Evolutionary conservation across 2,113 vertebrate species (phyloP).

Genomic region (Odocoileus virginianus): DNA sequence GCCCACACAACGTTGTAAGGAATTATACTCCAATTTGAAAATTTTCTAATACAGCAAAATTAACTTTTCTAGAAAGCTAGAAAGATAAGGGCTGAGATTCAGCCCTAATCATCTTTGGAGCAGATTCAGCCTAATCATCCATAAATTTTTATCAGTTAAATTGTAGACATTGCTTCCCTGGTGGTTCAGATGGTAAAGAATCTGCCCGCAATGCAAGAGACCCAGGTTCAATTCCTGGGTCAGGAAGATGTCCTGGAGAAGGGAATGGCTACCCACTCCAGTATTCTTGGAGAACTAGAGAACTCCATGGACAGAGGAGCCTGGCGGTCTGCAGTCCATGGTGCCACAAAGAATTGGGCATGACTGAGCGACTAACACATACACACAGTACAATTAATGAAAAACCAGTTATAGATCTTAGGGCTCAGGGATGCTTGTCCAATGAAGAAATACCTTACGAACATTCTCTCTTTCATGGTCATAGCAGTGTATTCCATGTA

Average conservation of each 20-base stretch:
- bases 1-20: neutral
- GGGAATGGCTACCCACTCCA: neutral
- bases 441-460: neutral
- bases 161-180: neutral
- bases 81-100: neutral
- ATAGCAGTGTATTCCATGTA: neutral
- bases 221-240: neutral
- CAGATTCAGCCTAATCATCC: neutral
- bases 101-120: neutral
- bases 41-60: neutral
- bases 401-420: neutral
- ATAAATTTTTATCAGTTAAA: neutral
- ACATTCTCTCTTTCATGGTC: neutral
- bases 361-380: neutral
- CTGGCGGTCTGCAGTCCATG: neutral
- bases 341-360: accelerated
- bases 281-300: neutral
- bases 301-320: neutral
- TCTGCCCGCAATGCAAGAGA: neutral
- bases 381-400: neutral
- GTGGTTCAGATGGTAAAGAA: neutral
- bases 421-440: neutral
- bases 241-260: neutral
- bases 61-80: neutral
- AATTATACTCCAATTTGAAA: neutral